These are phyloP conservation scores for Taeniopygia guttata DNA, from an alignment of 2,797 vertebrate genomes.

Conservation along the genomic window DNA sequence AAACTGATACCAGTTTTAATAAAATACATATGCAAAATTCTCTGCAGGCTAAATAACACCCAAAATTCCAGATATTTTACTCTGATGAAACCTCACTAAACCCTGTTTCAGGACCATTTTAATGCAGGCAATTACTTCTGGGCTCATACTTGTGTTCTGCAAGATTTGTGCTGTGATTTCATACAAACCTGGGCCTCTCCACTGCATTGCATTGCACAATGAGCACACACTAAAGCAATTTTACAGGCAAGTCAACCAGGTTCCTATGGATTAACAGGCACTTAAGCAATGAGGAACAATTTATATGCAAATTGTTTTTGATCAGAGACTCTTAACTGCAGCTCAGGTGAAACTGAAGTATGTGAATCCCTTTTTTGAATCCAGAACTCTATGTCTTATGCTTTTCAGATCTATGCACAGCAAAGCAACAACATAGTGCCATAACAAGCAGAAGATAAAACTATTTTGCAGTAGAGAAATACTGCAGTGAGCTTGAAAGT, in stretches of 20 bases:
- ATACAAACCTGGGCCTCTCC: neutral
- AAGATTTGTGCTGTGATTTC: neutral
- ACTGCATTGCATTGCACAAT: neutral
- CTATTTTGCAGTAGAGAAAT: neutral
- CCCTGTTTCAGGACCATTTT: neutral
- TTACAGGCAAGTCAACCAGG: neutral
- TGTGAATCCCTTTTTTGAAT: neutral
- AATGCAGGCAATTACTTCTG: neutral
- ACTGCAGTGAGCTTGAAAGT: neutral
- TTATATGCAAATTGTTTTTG: neutral
- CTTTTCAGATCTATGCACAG: neutral
- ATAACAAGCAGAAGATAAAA: neutral
- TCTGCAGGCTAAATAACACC: neutral
- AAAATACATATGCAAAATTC: neutral
- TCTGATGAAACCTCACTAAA: neutral
- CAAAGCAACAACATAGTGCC: neutral
- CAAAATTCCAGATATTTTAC: neutral
- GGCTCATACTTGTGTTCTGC: neutral
- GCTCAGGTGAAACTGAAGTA: neutral
- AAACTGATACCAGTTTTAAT: constrained; percentile 5
- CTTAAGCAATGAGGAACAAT: neutral
- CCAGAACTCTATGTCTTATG: neutral
- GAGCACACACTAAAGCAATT: neutral
- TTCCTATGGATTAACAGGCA: neutral
- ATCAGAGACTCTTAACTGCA: neutral